These are phyloP conservation scores for Eubasilissa splendida DNA, from an alignment of 2,888 invertebrate species.

Conservation along the genomic window DNA sequence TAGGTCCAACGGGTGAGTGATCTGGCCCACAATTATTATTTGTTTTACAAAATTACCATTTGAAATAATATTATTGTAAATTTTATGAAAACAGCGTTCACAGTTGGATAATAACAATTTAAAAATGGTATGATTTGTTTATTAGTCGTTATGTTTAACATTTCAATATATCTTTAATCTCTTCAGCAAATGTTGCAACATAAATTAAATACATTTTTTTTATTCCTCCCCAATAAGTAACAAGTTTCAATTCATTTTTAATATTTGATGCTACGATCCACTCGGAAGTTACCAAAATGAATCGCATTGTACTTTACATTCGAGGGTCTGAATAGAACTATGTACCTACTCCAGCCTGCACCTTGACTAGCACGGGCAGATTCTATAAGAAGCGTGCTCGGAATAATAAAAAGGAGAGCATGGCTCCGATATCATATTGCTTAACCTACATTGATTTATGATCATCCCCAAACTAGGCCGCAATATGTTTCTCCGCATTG, in stretches of 20 bases:
- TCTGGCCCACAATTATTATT: no score
- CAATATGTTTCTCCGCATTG: constrained; percentile 50
- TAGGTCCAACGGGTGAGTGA: no score
- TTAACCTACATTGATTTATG: constrained; percentile 55
- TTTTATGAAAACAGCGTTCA: no score
- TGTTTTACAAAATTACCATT: no score
- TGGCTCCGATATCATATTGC: constrained; percentile 51
- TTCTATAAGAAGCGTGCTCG: constrained; percentile 46
- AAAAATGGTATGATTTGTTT: no score
- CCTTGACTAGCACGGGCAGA: constrained; percentile 39
- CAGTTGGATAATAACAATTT: no score
- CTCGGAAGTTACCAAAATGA: constrained; percentile 16
- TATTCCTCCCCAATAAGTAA: not conserved
- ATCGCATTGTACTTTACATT: constrained; percentile 11
- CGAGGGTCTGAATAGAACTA: constrained; percentile 1
- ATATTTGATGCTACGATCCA: not conserved
- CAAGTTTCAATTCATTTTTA: constrained; percentile 8
- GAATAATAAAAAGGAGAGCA: constrained; percentile 44
- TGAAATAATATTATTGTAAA: no score
- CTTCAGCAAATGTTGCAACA: not conserved
- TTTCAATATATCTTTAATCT: not conserved
- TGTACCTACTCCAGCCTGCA: constrained; percentile 24
- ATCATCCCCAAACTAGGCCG: constrained; percentile 57
- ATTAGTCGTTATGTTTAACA: no score
- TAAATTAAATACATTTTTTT: no score